phyloP scores from a whole-genome alignment of 2,113 vertebrate species.

The Puma concolor region DNA sequence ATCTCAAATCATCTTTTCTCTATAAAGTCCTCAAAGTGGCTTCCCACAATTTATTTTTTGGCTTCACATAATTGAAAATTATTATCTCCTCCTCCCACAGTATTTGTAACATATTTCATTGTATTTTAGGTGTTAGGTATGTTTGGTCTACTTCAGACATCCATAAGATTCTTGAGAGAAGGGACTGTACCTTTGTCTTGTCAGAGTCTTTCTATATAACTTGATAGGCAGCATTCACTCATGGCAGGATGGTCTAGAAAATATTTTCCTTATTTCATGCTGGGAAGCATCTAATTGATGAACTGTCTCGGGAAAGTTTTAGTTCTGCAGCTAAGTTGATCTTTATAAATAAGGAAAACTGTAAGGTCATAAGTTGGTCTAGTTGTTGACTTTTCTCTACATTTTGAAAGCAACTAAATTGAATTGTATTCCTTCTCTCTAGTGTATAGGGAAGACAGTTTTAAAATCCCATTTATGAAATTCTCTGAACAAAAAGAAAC shows the following conservation, averaged over 20 bases:
- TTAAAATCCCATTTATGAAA: conserved; percentile 14
- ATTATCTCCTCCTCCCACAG: background rate
- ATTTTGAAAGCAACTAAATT: background rate
- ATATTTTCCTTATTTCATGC: background rate
- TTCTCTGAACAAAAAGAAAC: background rate
- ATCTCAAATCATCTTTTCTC: background rate
- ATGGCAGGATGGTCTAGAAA: background rate
- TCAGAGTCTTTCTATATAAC: background rate
- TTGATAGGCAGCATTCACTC: background rate
- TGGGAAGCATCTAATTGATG: background rate
- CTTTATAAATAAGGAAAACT: background rate
- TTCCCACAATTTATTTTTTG: background rate
- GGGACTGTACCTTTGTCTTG: background rate
- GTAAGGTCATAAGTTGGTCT: background rate
- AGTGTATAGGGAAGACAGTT: background rate
- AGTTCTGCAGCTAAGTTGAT: background rate
- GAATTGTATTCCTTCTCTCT: background rate
- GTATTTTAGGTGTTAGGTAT: background rate
- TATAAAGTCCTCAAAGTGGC: background rate
- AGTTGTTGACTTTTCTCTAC: background rate
- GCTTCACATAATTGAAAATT: background rate
- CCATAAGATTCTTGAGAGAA: background rate
- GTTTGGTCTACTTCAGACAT: background rate
- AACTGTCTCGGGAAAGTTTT: background rate
- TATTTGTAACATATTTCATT: background rate